Percentiles rank a stretch among this genome's conserved stretches.
These are phyloP conservation scores for Actenoides lindsayi DNA, from an alignment of 2,113 vertebrate species.

Conservation along the genomic window DNA sequence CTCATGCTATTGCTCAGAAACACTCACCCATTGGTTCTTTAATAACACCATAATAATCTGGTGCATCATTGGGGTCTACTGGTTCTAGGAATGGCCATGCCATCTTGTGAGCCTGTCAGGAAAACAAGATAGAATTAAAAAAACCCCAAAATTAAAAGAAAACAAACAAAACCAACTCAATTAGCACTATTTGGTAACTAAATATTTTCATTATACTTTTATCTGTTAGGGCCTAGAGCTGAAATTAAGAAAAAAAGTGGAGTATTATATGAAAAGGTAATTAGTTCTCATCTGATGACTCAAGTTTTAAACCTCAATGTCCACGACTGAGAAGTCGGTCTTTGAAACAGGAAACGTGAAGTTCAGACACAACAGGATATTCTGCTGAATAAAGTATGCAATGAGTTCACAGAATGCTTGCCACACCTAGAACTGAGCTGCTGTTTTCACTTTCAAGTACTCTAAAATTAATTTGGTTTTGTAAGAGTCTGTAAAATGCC, in stretches of 20 bases:
- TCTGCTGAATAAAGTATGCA: background rate
- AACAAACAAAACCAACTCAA: background rate
- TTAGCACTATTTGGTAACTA: background rate
- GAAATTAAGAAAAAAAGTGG: background rate
- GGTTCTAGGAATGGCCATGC: constrained; percentile 98
- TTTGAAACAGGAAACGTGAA: background rate
- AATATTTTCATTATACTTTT: background rate
- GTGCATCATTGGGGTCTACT: constrained; percentile 95
- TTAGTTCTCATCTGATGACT: background rate
- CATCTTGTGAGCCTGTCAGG: constrained; percentile 93
- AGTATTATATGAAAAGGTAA: background rate
- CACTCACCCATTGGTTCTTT: constrained; percentile 97
- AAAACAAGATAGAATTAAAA: background rate
- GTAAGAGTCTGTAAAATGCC: background rate
- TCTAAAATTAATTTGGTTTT: background rate
- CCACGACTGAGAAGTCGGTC: background rate
- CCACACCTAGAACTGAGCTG: background rate
- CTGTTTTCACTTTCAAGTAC: background rate
- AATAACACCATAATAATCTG: constrained; percentile 97
- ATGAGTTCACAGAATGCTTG: background rate
- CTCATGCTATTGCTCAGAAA: background rate
- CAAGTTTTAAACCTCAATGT: background rate
- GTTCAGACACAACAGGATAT: background rate
- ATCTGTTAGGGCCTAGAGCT: background rate
- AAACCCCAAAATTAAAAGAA: background rate